A percentile compares a stretch with the other conserved stretches of the same genome.
Conservation (phyloP, 2,113 vertebrate genomes). For the Ovis canadensis region DNA sequence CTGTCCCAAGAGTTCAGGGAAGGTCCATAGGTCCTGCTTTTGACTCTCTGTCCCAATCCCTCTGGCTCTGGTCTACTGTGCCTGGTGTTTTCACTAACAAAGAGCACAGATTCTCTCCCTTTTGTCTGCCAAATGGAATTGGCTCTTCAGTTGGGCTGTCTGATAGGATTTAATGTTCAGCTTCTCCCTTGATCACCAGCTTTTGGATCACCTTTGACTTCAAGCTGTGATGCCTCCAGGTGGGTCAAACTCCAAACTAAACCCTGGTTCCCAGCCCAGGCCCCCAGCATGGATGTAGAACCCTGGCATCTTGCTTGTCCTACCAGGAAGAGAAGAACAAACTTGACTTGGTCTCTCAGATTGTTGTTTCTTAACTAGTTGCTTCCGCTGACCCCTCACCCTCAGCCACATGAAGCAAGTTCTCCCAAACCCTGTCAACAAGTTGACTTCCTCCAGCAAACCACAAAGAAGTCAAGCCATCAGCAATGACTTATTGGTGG, state of each 20-base stretch:
- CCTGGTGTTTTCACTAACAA: background rate
- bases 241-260: background rate
- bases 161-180: conserved; percentile 8
- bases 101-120: background rate
- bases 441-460: background rate
- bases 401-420: background rate
- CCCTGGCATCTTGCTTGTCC: background rate
- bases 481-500: background rate
- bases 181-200: background rate
- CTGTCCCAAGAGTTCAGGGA: background rate
- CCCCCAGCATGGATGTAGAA: background rate
- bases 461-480: background rate
- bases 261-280: background rate
- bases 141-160: background rate
- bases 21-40: background rate
- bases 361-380: background rate
- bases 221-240: background rate
- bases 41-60: background rate
- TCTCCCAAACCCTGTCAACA: background rate
- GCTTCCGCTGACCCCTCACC: background rate
- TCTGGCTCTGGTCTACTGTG: background rate
- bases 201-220: background rate
- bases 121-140: background rate
- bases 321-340: background rate
- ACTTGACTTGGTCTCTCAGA: background rate